A percentile compares a stretch with the other conserved stretches of the same genome.
phyloP scores from a whole-genome alignment of 2,888 invertebrate species.

The Thera obeliscata region DNA sequence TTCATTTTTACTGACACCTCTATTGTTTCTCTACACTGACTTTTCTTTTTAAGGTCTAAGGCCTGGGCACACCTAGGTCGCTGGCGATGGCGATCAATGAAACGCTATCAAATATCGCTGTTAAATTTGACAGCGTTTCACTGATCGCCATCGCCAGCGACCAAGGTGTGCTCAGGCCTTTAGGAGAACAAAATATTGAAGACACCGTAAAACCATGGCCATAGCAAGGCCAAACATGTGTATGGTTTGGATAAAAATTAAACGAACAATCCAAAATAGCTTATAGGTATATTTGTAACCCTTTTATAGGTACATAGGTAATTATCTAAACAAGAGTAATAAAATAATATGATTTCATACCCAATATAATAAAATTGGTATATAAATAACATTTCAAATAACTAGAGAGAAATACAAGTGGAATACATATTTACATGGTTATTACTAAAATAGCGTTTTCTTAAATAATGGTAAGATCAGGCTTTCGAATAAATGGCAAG shows the following conservation, averaged over 20 bases:
- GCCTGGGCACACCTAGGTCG: too few relatives aligned
- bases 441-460: constrained; percentile 34
- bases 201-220: too few relatives aligned
- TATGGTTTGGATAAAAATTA: constrained; percentile 17
- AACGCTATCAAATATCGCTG: too few relatives aligned
- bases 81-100: too few relatives aligned
- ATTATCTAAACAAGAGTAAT: constrained; percentile 37
- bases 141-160: too few relatives aligned
- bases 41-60: too few relatives aligned
- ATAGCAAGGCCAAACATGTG: too few relatives aligned
- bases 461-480: constrained; percentile 62
- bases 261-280: constrained; percentile 23
- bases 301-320: constrained; percentile 33
- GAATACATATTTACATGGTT: constrained; percentile 42
- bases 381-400: constrained; percentile 37
- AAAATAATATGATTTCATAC: constrained; percentile 32
- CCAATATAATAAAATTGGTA: constrained; percentile 27
- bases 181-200: too few relatives aligned
- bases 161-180: too few relatives aligned
- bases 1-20: neutral
- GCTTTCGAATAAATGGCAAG: constrained; percentile 48
- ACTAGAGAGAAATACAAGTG: constrained; percentile 23
- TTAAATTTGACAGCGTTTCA: too few relatives aligned
- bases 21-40: neutral
- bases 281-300: constrained; percentile 36